A percentile compares a stretch with the other conserved stretches of the same genome.
phyloP scores from a whole-genome alignment of 1,140 invertebrate species.

The Drosophila chauvacae region DNA sequence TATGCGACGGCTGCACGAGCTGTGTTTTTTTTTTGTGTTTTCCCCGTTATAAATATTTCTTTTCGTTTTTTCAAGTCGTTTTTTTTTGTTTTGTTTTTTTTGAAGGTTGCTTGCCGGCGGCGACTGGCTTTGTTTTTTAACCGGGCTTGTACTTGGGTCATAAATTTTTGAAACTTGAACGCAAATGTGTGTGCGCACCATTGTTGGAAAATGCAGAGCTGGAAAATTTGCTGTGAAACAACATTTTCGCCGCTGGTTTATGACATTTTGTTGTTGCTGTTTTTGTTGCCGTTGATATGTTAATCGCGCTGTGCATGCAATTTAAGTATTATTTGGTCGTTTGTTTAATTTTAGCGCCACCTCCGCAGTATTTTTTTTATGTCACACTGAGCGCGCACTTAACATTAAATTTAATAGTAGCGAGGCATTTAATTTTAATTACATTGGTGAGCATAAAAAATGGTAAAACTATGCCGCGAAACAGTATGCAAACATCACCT shows the following conservation, averaged over 20 bases:
- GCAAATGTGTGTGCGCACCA: constrained; percentile 45
- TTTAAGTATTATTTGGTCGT: constrained; percentile 69
- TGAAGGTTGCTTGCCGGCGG: constrained; percentile 27
- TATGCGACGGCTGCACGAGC: constrained; percentile 69
- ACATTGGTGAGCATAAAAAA: constrained; percentile 31
- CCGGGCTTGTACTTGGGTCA: constrained; percentile 67
- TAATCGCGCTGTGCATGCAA: constrained; percentile 73
- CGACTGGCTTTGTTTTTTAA: constrained; percentile 49
- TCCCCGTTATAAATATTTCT: constrained; percentile 12
- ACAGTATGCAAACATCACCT: constrained; percentile 40
- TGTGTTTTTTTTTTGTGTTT: constrained; percentile 17
- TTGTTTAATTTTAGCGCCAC: constrained; percentile 58
- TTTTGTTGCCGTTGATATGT: constrained; percentile 69
- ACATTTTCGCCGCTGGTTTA: constrained; percentile 47
- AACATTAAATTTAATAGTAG: constrained; percentile 32
- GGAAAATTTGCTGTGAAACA: constrained; percentile 70
- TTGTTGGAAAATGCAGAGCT: constrained; percentile 59
- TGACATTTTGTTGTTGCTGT: constrained; percentile 27
- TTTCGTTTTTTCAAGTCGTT: constrained; percentile 10
- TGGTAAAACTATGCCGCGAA: constrained; percentile 54
- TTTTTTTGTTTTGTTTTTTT: constrained; percentile 45
- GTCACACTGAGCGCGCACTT: constrained; percentile 20
- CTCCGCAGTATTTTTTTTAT: constrained; percentile 30
- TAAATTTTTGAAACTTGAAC: constrained; percentile 76
- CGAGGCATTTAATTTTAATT: constrained; percentile 63